Percentiles rank a stretch among this genome's conserved stretches.
Conservation (phyloP, 2,888 invertebrate genomes). For the Choristoneura rosaceana region DNA sequence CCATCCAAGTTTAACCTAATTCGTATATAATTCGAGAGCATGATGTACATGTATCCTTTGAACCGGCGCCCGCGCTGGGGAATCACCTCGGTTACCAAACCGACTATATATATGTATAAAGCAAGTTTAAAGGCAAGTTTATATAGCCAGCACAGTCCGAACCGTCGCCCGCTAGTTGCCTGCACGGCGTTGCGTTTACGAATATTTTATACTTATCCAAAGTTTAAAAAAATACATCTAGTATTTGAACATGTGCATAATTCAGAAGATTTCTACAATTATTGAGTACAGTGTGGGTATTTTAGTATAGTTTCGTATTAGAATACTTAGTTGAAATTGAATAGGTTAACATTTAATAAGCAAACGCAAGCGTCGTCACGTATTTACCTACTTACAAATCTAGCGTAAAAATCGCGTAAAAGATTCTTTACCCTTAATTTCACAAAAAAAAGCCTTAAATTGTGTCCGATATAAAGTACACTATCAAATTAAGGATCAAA, state of each 20-base stretch:
- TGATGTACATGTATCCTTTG: conserved; percentile 18
- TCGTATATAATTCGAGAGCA: not conserved
- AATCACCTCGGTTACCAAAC: conserved; percentile 55
- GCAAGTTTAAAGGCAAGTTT: conserved; percentile 28
- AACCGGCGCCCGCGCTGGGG: conserved; percentile 49
- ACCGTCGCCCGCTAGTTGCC: conserved; percentile 7
- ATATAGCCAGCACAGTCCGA: conserved; percentile 27
- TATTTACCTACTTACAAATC: too few relatives aligned
- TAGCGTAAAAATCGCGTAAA: not conserved
- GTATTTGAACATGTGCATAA: not conserved
- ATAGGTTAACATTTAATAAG: too few relatives aligned
- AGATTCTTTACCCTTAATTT: too few relatives aligned
- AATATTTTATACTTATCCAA: not conserved
- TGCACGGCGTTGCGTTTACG: not conserved
- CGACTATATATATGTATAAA: conserved; percentile 55
- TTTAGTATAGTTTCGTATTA: not conserved
- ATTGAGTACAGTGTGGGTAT: conserved; percentile 10
- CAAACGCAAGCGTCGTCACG: not conserved
- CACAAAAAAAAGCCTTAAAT: too few relatives aligned
- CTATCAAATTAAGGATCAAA: too few relatives aligned
- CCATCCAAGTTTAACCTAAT: not conserved
- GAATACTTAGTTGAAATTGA: not conserved
- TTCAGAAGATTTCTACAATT: not conserved
- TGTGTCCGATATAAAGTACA: too few relatives aligned
- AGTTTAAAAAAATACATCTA: not conserved